Base-by-base conservation (phyloP, 1,140 invertebrate genomes). In the Brachystomella parvula region DNA sequence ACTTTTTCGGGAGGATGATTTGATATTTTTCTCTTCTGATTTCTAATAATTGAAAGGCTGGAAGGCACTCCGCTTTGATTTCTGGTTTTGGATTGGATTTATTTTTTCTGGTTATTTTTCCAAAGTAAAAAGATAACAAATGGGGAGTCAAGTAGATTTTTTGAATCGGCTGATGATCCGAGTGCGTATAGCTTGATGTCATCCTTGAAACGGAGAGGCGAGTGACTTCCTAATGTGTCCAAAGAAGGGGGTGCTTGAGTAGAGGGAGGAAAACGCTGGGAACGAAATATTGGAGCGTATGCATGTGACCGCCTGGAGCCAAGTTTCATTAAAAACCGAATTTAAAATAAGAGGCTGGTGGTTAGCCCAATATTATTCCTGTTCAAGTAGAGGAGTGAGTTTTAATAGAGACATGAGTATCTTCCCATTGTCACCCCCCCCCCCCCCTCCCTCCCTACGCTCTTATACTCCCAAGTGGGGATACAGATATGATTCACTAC, bases 261-360 rank as follows among this genome's bases (percentile, higher is more conserved):
- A n/a, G n/a, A n/a, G 17, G 49, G 64, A 61, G 58, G 59, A 58
- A 29, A 44, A 61, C 29, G 53, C 49, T 61, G 65, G 39, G 57
- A 61, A 35, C 39, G 64, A 9, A 12, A 9, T n/a, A 12, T 44
- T 44, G 63, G 62, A 61, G 61, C 63, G 49, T 61, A 70, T 65
- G 60, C 64, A 63, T 67, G 68, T 70, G 68, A 67, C 65, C 68
- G 68, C 65, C 63, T 61, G 28, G 59, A 61, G 68, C 68, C n/a
- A 63, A 63, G 49, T 57, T 70, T 70, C 68, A 70, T 70, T 70
- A 70, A 70, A 70, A 70, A 66, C 49, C 68, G 62, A 70, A 57
- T 70, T 70, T 70, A 70, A 70, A 70, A 70, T 70, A 70, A 70
- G 65, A 70, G 62, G 64, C 63, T 59, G 2, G 12, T 9, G 12